Conservation (phyloP, 2,113 vertebrate genomes). For the Spea multiplicata region DNA sequence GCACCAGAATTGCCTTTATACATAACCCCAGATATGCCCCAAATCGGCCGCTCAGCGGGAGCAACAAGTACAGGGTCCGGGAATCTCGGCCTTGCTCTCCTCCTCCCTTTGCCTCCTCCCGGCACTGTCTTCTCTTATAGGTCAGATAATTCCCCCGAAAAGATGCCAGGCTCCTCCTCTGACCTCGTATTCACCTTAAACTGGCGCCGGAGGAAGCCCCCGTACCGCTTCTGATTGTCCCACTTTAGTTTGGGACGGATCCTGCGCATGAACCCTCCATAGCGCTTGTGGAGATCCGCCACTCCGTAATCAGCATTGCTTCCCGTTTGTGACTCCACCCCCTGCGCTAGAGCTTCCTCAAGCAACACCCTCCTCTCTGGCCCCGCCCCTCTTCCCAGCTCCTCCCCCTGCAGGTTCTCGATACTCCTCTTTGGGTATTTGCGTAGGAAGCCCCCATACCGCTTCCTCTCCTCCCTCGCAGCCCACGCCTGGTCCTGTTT, state of each 20-base stretch:
- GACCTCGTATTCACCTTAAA: conserved; percentile 88
- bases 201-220: conserved; percentile 87
- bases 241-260: conserved; percentile 92
- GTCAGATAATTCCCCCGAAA: conserved; percentile 67
- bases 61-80: not conserved
- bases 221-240: conserved; percentile 94
- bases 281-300: conserved; percentile 89
- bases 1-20: too few relatives aligned
- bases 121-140: conserved; percentile 58
- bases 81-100: not conserved
- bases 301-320: conserved; percentile 52
- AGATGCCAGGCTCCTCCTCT: conserved; percentile 76
- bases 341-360: not conserved
- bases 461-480: conserved; percentile 65
- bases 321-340: conserved; percentile 48
- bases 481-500: conserved; percentile 13
- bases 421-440: conserved; percentile 79
- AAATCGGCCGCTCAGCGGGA: not conserved
- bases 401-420: conserved; percentile 52
- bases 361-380: not conserved
- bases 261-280: conserved; percentile 91
- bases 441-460: conserved; percentile 82
- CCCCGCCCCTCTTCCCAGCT: conserved; percentile 49
- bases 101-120: not conserved
- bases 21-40: not conserved